Evolutionary conservation across 2,113 vertebrate species (phyloP).

Genomic region (Aegotheles bennettii): DNA sequence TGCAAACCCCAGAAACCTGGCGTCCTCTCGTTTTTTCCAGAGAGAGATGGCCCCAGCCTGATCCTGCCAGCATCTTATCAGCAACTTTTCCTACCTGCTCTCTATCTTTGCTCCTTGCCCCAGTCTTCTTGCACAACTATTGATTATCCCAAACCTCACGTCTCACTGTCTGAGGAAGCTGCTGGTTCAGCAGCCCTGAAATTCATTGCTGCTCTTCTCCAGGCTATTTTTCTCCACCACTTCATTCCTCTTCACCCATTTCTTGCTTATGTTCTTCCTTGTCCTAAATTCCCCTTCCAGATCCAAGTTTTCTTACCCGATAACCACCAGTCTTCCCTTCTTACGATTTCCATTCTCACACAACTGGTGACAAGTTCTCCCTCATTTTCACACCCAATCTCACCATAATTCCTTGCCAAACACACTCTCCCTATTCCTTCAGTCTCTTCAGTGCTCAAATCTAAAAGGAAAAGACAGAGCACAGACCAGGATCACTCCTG

Average conservation of each 20-base stretch:
- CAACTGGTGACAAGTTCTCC: neutral
- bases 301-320: neutral
- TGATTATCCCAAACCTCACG: neutral
- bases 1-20: neutral
- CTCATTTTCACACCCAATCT: neutral
- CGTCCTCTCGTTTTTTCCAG: neutral
- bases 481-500: neutral
- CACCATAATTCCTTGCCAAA: neutral
- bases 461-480: neutral
- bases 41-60: neutral
- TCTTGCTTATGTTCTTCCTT: neutral
- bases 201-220: neutral
- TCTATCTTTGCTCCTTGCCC: neutral
- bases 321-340: neutral
- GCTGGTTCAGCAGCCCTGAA: neutral
- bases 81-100: neutral
- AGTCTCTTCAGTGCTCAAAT: neutral
- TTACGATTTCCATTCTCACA: neutral
- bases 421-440: neutral
- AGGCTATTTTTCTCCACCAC: neutral
- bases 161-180: neutral
- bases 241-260: neutral
- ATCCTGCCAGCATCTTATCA: neutral
- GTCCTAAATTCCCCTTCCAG: neutral
- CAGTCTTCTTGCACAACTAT: neutral